Evolutionary conservation across 2,888 invertebrate genomes (phyloP).

Genomic region (Drosophila subquinaria): DNA sequence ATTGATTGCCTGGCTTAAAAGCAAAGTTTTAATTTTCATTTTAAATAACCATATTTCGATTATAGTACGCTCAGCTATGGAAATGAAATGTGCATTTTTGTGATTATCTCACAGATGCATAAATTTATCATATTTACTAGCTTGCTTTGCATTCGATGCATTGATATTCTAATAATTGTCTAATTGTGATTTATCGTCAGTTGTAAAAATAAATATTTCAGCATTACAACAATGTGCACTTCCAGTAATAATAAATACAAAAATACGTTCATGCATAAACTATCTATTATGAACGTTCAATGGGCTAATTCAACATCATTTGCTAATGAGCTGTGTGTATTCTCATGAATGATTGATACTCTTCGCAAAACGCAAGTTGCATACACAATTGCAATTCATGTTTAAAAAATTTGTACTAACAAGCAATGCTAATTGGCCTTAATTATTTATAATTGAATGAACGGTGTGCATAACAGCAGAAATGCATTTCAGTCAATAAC

Average conservation of each 20-base stretch:
- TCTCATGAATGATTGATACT: slow-evolving; percentile 61
- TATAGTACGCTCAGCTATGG: slow-evolving; percentile 1
- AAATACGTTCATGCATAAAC: not conserved
- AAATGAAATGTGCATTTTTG: not conserved
- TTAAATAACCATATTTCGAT: slow-evolving; percentile 4
- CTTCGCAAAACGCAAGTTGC: not conserved
- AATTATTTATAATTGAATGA: slow-evolving; percentile 58
- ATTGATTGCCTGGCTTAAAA: slow-evolving; percentile 10
- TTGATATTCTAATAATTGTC: not conserved
- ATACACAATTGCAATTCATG: slow-evolving; percentile 12
- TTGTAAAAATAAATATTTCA: slow-evolving; percentile 9
- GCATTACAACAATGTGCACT: not conserved
- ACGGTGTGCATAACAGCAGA: not conserved
- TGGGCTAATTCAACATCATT: slow-evolving; percentile 19
- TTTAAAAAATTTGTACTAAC: slow-evolving; percentile 11
- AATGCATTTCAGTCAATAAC: not conserved
- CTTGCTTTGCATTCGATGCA: not conserved
- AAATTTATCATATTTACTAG: slow-evolving; percentile 1
- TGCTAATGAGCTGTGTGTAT: slow-evolving; percentile 48
- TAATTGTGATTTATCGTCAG: slow-evolving; percentile 15
- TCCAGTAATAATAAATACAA: not conserved
- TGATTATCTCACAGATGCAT: not conserved
- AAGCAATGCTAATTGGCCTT: slow-evolving; percentile 51
- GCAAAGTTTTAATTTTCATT: slow-evolving; percentile 8
- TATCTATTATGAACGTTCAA: slow-evolving; percentile 7